These are phyloP conservation scores for Rhagophthalmus giganteus DNA, from an alignment of 2,888 invertebrate genomes.

Conservation along the genomic window DNA sequence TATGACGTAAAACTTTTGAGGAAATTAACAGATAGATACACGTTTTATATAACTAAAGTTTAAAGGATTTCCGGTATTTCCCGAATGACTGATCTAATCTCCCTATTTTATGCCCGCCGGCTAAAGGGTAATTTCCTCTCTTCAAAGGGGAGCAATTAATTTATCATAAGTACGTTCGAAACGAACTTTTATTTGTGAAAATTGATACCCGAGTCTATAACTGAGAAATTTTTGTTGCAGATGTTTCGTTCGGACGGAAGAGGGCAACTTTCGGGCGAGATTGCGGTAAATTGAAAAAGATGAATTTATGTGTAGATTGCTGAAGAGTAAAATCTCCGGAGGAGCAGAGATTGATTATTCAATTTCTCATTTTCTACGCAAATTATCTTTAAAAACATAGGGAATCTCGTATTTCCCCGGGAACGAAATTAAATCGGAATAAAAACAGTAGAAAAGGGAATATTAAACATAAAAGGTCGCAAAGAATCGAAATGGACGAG, in stretches of 20 bases:
- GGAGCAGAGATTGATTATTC: slow-evolving; percentile 37
- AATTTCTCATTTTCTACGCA: slow-evolving; percentile 34
- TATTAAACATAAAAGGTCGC: slow-evolving; percentile 15
- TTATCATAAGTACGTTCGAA: too few species aligned
- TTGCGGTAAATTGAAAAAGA: slow-evolving; percentile 10
- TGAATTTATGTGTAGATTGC: slow-evolving; percentile 20
- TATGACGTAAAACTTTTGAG: too few species aligned
- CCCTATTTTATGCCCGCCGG: too few species aligned
- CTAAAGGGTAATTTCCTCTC: too few species aligned
- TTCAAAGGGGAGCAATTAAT: too few species aligned
- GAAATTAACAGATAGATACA: too few species aligned
- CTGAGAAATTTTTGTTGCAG: slow-evolving; percentile 3
- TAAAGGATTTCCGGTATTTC: too few species aligned
- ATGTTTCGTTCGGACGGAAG: neutral
- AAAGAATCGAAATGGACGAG: slow-evolving; percentile 19
- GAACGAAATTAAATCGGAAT: slow-evolving; percentile 22
- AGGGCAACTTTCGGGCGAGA: slow-evolving; percentile 25
- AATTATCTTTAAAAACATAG: slow-evolving; percentile 30
- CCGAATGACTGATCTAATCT: too few species aligned
- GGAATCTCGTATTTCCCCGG: slow-evolving; percentile 13
- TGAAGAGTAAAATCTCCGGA: slow-evolving; percentile 24
- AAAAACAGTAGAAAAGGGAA: slow-evolving; percentile 11
- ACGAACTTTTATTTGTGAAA: too few species aligned
- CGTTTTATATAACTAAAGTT: too few species aligned
- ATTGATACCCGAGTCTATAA: neutral